phyloP scores from a whole-genome alignment of 2,797 vertebrate species.

The Craterocephalus amniculus region DNA sequence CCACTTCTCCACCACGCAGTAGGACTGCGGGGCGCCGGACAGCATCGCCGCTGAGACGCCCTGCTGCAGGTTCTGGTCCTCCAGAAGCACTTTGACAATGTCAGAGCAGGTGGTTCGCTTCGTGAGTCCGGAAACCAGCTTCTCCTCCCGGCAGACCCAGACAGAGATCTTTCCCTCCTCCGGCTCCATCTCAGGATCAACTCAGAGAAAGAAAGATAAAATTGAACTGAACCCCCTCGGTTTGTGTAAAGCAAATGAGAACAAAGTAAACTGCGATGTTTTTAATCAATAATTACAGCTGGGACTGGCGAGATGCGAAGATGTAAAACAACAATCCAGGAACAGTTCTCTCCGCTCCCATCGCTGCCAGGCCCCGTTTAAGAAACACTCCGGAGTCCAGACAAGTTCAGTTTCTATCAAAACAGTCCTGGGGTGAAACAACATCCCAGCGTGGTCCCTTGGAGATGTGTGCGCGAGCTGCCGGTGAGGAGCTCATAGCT shows the following conservation, averaged over 20 bases:
- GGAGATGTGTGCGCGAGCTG: constrained; percentile 9
- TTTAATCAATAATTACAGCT: background rate
- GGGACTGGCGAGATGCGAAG: background rate
- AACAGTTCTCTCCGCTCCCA: background rate
- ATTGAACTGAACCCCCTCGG: background rate
- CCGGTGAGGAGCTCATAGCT: constrained; percentile 32
- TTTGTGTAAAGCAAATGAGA: background rate
- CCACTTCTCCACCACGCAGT: constrained; percentile 98
- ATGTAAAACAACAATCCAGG: constrained; percentile 1
- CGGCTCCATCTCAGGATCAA: constrained; percentile 82
- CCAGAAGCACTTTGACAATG: constrained; percentile 90
- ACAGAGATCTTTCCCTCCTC: constrained; percentile 91
- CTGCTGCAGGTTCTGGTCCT: constrained; percentile 87
- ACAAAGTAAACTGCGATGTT: background rate
- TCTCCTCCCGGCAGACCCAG: constrained; percentile 97
- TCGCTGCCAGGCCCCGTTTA: background rate
- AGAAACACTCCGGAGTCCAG: constrained; percentile 1
- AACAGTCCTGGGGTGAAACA: background rate
- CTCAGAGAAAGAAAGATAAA: background rate
- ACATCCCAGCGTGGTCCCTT: constrained; percentile 2
- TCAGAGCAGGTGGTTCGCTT: constrained; percentile 94
- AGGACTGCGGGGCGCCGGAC: constrained; percentile 87
- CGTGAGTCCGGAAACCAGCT: constrained; percentile 92
- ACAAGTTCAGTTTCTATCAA: background rate
- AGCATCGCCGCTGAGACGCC: constrained; percentile 82